A percentile compares a stretch with the other conserved stretches of the same genome.
phyloP scores from a whole-genome alignment of 2,888 invertebrate genomes.

The Hirtodrosophila trivittata region DNA sequence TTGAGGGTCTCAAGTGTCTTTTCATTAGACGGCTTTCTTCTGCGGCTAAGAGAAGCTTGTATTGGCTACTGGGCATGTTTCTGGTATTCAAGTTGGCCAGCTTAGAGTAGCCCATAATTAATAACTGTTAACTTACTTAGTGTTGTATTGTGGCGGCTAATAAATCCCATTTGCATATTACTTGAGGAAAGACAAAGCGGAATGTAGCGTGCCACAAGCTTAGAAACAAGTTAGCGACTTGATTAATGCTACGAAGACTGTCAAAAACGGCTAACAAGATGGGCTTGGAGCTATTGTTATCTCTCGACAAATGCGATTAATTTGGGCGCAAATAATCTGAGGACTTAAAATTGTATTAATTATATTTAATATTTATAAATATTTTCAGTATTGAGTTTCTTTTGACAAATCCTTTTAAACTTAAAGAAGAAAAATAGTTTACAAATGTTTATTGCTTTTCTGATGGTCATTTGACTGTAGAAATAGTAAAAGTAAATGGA shows the following conservation, averaged over 20 bases:
- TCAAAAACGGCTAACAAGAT: conserved; percentile 10
- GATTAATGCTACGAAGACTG: conserved; percentile 34
- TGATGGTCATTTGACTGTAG: not conserved
- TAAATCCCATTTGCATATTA: conserved; percentile 61
- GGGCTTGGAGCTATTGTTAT: conserved; percentile 12
- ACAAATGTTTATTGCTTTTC: too few relatives aligned
- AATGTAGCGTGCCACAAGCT: conserved; percentile 39
- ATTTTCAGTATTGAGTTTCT: not conserved
- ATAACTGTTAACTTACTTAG: conserved; percentile 72
- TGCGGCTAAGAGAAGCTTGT: conserved; percentile 1
- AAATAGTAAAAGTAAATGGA: too few relatives aligned
- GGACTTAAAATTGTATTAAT: conserved; percentile 14
- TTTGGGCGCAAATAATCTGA: conserved; percentile 14
- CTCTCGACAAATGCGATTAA: conserved; percentile 24
- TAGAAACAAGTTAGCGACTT: conserved; percentile 37
- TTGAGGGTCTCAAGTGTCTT: conserved; percentile 49
- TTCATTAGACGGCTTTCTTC: conserved; percentile 55
- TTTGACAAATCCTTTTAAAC: too few relatives aligned
- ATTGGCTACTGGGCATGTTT: conserved; percentile 54
- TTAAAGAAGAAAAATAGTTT: too few relatives aligned
- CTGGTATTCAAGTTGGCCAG: conserved; percentile 8
- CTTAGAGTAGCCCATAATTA: conserved; percentile 50
- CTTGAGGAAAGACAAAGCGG: conserved; percentile 13
- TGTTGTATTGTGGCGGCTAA: conserved; percentile 58
- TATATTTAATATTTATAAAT: conserved; percentile 1